Base-by-base conservation (phyloP, 2,888 invertebrate genomes). In the Volucella inflata region DNA sequence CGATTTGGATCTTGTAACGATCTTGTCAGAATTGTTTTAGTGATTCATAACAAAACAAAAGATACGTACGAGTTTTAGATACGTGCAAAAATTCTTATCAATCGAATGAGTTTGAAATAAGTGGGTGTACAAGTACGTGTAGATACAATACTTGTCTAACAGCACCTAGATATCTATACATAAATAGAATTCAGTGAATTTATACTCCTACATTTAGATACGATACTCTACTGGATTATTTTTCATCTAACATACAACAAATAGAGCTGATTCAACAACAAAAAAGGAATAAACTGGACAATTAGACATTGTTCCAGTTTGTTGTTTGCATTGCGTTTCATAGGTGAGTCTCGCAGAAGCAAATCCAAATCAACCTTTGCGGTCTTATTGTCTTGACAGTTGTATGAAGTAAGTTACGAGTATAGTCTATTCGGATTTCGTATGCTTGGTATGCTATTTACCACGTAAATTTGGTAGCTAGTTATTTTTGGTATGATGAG, bases 201-300 rank as follows among this genome's bases (percentile, higher is more conserved):
- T 30, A 21, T 30, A 30, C 30, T 6, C 30, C 6, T 30, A 30
- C 6, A 57, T 36, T 42, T 64, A 46, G 48, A 57, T 44, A 48
- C 44, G 59, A 62, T 36, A 72, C 38, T 14, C 57, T 17, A 38
- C 3, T 38, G 78, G 79, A 83, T 79, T 74, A 78, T 57, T 53
- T 48, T 16, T 21, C 8, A 17, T 2, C 30, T 40, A 55, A n/a
- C n/a, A n/a, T n/a, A n/a, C n/a, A n/a, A n/a, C n/a, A n/a, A n/a
- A n/a, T n/a, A n/a, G n/a, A n/a, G 83, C 83, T 75, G 79, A 84
- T 42, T 74, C 75, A 36, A 40, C 65, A 79, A 76, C 51, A 84
- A 84, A 84, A 84, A 84, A 84, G 84, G 84, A 84, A 76, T 79
- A 84, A 75, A 65, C 8, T 21, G 21, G 16, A 70, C 71, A 38